These are phyloP conservation scores for Periophthalmus magnuspinnatus DNA, from an alignment of 2,797 vertebrate species.

Conservation along the genomic window DNA sequence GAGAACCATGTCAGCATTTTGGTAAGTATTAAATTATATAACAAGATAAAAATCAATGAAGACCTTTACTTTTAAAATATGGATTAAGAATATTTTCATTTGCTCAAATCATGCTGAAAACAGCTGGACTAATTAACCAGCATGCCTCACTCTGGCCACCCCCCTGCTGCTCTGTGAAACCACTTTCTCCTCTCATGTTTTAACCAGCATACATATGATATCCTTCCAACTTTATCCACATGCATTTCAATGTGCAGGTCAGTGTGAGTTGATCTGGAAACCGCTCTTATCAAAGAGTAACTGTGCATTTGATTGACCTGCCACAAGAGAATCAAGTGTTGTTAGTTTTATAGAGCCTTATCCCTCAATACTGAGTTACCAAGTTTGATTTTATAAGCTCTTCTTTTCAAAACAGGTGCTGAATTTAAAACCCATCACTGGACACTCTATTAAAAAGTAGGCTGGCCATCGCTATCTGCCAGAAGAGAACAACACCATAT, in stretches of 20 bases:
- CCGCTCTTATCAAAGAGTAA: neutral
- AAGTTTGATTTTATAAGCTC: too few relatives aligned
- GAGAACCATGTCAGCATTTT: slow-evolving; percentile 3
- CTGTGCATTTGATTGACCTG: neutral
- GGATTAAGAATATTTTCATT: slow-evolving; percentile 4
- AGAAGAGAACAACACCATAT: too few relatives aligned
- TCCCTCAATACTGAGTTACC: too few relatives aligned
- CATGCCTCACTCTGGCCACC: neutral
- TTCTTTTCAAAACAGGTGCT: too few relatives aligned
- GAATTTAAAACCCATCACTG: too few relatives aligned
- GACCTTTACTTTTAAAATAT: neutral
- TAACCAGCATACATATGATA: neutral
- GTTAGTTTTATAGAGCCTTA: too few relatives aligned
- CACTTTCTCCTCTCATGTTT: slow-evolving; percentile 3
- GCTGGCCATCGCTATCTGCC: too few relatives aligned
- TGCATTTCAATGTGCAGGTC: slow-evolving; percentile 1
- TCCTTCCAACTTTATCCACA: neutral
- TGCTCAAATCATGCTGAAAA: neutral
- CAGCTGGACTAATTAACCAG: neutral
- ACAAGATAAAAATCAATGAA: neutral
- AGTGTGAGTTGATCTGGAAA: neutral
- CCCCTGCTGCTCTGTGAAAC: slow-evolving; percentile 2
- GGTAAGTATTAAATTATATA: neutral
- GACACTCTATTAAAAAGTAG: too few relatives aligned
- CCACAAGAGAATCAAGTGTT: neutral